A percentile compares a stretch with the other conserved stretches of the same genome.
Conservation (phyloP, 2,113 vertebrate genomes). For the Pampusana beccarii region DNA sequence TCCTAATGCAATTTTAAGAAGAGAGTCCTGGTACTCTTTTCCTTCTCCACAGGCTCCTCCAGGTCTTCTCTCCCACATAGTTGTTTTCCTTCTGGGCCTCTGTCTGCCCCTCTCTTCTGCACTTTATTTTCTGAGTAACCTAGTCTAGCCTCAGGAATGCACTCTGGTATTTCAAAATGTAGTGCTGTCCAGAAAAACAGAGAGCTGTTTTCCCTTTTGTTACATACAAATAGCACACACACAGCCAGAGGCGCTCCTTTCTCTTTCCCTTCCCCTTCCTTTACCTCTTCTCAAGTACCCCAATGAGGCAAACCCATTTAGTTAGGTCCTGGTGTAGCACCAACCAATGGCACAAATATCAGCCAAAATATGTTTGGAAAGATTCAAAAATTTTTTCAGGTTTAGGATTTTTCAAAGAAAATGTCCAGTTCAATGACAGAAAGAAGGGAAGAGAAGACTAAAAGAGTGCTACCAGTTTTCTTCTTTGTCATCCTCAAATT, state of each 20-base stretch:
- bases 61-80: neutral
- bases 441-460: neutral
- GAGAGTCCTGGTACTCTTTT: neutral
- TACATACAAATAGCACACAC: neutral
- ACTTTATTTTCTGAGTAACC: neutral
- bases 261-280: neutral
- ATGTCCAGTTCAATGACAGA: neutral
- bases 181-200: neutral
- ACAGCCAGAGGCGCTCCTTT: neutral
- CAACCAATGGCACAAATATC: neutral
- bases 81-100: neutral
- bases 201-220: neutral
- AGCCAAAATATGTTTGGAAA: neutral
- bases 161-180: neutral
- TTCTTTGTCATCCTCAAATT: neutral
- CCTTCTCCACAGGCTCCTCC: neutral
- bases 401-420: neutral
- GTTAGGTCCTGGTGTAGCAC: neutral
- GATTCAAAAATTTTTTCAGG: neutral
- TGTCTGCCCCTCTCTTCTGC: neutral
- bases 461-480: neutral
- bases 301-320: neutral
- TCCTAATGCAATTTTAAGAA: neutral
- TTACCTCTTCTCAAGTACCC: neutral
- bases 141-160: neutral